A percentile compares a stretch with the other conserved stretches of the same genome.
phyloP scores from a whole-genome alignment of 2,888 invertebrate species.

The Lycocerus yunnanus region DNA sequence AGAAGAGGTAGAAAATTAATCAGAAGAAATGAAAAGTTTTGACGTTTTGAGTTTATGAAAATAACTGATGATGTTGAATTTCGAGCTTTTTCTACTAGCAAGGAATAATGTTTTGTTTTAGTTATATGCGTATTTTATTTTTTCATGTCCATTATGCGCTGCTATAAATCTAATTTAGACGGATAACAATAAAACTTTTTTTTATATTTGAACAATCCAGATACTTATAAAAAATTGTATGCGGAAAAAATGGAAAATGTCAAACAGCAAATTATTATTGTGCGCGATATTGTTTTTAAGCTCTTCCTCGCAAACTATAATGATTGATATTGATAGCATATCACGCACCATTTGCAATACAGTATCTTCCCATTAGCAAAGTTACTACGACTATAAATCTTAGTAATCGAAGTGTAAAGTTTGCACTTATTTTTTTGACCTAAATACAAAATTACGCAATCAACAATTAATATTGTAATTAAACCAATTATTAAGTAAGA shows the following conservation, averaged over 20 bases:
- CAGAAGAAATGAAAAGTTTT: not conserved
- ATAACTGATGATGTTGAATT: not conserved
- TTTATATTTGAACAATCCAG: not conserved
- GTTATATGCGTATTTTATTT: not conserved
- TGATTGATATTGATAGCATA: conserved; percentile 4
- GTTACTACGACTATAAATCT: conserved; percentile 1
- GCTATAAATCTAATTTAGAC: not conserved
- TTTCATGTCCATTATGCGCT: no score
- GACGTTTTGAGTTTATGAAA: not conserved
- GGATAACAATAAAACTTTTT: not conserved
- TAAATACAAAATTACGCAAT: not conserved
- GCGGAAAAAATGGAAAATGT: not conserved
- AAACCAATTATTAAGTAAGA: not conserved
- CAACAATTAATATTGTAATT: not conserved
- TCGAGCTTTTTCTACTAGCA: not conserved
- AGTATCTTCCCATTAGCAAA: conserved; percentile 2
- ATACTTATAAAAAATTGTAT: not conserved
- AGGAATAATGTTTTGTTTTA: not conserved
- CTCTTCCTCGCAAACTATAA: not conserved
- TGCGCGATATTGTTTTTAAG: not conserved
- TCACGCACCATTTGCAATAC: not conserved
- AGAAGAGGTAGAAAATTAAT: not conserved
- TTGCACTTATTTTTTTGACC: not conserved
- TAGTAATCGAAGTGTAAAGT: not conserved
- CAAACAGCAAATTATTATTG: not conserved